Conservation (phyloP, 1,140 invertebrate genomes). For the Drosophila cardini region DNA sequence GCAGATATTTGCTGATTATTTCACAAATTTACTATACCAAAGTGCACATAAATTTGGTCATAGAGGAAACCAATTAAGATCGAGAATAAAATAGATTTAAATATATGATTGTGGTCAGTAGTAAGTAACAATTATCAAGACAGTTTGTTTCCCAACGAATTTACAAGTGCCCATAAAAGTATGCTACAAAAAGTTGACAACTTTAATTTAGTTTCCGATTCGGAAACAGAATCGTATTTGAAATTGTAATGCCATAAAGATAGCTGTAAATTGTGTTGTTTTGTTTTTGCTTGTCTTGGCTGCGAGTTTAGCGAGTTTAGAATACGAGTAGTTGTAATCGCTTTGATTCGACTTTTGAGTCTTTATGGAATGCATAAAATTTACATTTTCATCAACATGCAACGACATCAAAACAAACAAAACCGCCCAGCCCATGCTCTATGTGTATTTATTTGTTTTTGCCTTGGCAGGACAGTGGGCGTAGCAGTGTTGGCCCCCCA, state of each 20-base stretch:
- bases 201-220: conserved; percentile 1
- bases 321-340: conserved; percentile 37
- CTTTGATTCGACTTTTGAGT: conserved; percentile 35
- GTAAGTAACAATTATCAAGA: conserved; percentile 7
- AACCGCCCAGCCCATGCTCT: conserved; percentile 17
- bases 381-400: conserved; percentile 75
- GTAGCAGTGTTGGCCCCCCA: conserved; percentile 1
- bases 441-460: conserved; percentile 24
- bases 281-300: conserved; percentile 6
- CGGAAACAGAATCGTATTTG: neutral
- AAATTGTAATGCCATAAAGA: neutral
- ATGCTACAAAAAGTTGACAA: neutral
- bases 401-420: conserved; percentile 61
- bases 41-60: neutral
- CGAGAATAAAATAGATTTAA: conserved; percentile 3
- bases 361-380: conserved; percentile 63
- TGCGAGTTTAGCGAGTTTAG: conserved; percentile 22
- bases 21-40: neutral
- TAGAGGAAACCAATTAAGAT: conserved; percentile 6
- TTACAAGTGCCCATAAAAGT: neutral
- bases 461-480: conserved; percentile 21
- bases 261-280: conserved; percentile 11
- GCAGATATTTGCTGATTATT: conserved; percentile 15
- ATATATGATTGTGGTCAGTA: neutral
- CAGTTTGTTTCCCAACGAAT: neutral